Evolutionary conservation across 2,113 vertebrate genomes (phyloP).

Genomic region (Brachirus orientalis): DNA sequence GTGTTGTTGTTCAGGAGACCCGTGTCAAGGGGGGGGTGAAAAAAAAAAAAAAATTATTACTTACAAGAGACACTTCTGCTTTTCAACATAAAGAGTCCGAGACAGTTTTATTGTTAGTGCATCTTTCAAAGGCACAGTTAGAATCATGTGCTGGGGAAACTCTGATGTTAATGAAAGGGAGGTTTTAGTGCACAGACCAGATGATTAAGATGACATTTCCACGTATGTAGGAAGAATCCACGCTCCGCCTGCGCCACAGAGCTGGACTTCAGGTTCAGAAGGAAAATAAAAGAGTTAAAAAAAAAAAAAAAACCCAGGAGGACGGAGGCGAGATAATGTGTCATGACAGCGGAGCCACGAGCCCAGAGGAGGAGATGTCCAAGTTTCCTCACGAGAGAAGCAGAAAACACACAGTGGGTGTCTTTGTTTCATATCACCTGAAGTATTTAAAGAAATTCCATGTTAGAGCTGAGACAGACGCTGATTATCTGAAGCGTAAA

Average conservation of each 20-base stretch:
- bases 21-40: too few relatives aligned
- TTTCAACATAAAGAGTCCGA: not conserved
- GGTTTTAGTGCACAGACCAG: too few relatives aligned
- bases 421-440: too few relatives aligned
- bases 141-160: too few relatives aligned
- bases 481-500: not conserved
- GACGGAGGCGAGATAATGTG: conserved; percentile 12
- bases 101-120: too few relatives aligned
- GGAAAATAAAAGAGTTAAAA: too few relatives aligned
- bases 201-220: conserved; percentile 66
- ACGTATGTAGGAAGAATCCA: conserved; percentile 34
- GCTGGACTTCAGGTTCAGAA: conserved; percentile 9
- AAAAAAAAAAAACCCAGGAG: conserved; percentile 35
- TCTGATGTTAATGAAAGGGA: too few relatives aligned
- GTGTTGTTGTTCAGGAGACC: not conserved
- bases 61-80: not conserved
- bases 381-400: not conserved
- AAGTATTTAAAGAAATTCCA: not conserved
- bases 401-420: too few relatives aligned
- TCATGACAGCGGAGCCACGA: not conserved
- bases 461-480: too few relatives aligned
- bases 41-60: too few relatives aligned
- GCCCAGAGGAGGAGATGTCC: conserved; percentile 16
- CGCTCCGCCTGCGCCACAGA: conserved; percentile 40
- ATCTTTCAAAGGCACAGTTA: too few relatives aligned